phyloP scores from a whole-genome alignment of 2,113 vertebrate genomes.

The Clupea harengus region DNA sequence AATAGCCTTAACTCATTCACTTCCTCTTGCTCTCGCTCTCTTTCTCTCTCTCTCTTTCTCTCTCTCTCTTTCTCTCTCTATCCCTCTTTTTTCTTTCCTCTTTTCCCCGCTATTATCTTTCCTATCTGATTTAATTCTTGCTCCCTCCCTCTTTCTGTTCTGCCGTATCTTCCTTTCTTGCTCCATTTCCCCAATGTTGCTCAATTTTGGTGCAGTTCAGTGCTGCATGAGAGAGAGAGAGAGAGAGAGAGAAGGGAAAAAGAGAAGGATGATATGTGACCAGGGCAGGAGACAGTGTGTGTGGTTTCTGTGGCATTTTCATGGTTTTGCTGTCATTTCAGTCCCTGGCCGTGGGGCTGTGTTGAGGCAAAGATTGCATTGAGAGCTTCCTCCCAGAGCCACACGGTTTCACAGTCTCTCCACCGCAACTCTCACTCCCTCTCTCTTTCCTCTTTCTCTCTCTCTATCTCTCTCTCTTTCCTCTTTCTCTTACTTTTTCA shows the following conservation, averaged over 20 bases:
- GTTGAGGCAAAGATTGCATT: not conserved
- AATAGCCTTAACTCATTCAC: conserved; percentile 14
- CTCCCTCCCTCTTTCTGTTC: not conserved
- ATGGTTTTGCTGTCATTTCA: not conserved
- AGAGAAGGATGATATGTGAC: not conserved
- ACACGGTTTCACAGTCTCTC: not conserved
- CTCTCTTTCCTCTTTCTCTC: not conserved
- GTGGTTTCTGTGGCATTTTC: not conserved
- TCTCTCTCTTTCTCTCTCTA: not conserved
- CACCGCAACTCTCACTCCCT: not conserved
- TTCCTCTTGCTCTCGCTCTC: not conserved
- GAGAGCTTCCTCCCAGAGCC: not conserved
- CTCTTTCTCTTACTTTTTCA: not conserved
- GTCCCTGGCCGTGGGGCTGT: not conserved
- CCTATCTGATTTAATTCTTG: not conserved
- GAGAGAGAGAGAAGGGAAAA: not conserved
- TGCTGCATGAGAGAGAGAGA: not conserved
- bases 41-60: not conserved
- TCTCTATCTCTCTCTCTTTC: not conserved
- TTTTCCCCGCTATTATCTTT: not conserved
- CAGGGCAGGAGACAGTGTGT: not conserved
- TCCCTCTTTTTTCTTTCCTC: not conserved
- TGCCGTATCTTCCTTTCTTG: not conserved
- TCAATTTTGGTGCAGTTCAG: not conserved
- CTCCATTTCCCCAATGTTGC: not conserved